These are phyloP conservation scores for Dynastes tityus DNA, from an alignment of 2,888 invertebrate genomes.

Conservation along the genomic window DNA sequence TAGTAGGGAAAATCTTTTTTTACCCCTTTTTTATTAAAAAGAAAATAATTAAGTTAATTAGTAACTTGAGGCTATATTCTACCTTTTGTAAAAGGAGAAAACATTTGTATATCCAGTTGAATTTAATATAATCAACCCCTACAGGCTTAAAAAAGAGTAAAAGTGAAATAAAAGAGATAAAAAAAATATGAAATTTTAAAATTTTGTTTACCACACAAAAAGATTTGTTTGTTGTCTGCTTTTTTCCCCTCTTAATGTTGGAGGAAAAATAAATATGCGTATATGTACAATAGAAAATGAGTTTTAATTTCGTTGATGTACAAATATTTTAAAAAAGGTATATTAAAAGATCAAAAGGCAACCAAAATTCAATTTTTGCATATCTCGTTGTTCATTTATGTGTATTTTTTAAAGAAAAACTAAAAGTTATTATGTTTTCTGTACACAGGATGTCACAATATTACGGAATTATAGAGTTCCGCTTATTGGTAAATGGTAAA, in stretches of 20 bases:
- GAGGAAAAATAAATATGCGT: background rate
- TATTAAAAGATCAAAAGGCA: constrained; percentile 15
- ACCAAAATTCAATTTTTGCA: background rate
- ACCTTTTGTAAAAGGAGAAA: background rate
- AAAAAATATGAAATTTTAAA: background rate
- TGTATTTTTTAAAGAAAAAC: background rate
- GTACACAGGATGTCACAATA: background rate
- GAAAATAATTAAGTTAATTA: background rate
- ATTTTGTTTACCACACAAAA: background rate
- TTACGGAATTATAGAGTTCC: too few species aligned
- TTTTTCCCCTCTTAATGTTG: background rate
- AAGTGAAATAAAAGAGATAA: background rate
- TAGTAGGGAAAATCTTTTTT: too few species aligned
- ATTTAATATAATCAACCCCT: background rate
- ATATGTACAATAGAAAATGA: background rate
- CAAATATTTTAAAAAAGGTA: background rate
- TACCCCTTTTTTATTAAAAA: too few species aligned
- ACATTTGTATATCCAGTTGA: background rate
- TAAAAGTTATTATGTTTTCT: background rate
- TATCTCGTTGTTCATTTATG: background rate
- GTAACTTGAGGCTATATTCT: background rate
- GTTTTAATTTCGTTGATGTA: background rate
- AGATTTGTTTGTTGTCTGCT: too few species aligned
- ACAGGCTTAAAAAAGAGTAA: background rate
- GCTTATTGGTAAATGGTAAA: too few species aligned